Evolutionary conservation across 2,888 invertebrate genomes (phyloP), one percentile per base, ranked within the genome.

Genomic region (Ecliptopera silaceata): DNA sequence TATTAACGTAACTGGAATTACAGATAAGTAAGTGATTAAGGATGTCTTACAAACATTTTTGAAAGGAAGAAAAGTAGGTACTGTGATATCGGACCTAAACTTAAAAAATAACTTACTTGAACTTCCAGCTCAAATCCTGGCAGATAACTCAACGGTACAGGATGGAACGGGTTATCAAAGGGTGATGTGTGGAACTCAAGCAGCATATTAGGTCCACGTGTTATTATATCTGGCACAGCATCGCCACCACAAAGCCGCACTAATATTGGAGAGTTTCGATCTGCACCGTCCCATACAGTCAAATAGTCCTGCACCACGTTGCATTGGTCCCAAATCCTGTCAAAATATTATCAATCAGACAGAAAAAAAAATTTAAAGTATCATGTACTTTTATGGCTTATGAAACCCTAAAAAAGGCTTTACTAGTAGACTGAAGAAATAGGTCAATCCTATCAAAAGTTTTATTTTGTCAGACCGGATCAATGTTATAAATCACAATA

Each of bases 71-170:
- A n/a, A n/a, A n/a, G n/a, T n/a, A n/a, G n/a, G n/a, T n/a, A n/a
- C n/a, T n/a, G n/a, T n/a, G n/a, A n/a, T n/a, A n/a, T n/a, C n/a
- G n/a, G n/a, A n/a, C n/a, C n/a, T n/a, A 22, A 22, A 22, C 22
- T 31, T 31, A 20, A 18, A 11, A 8, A 32, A 4, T 15, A 34
- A 31, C 80, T 86, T 80, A 96, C 95, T 92, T 95, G 94, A 56
- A 96, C 95, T 88, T 96, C 95, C 45, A 96, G 91, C 78, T 96
- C 96, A 74, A 96, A 96, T 64, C 96, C 96, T 1, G 96, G 95
- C 59, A 96, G 86, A 80, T 95, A 95, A 66, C 95, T 95, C 72
- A 95, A 85, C 6, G 95, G 96, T 10, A 95, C 93, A 1, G 95
- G 95, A 84, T 96, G 95, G 81, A 95, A 96, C 1, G 96, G 96